phyloP scores from a whole-genome alignment of 2,888 invertebrate species.

The Priocnemis perturbator region DNA sequence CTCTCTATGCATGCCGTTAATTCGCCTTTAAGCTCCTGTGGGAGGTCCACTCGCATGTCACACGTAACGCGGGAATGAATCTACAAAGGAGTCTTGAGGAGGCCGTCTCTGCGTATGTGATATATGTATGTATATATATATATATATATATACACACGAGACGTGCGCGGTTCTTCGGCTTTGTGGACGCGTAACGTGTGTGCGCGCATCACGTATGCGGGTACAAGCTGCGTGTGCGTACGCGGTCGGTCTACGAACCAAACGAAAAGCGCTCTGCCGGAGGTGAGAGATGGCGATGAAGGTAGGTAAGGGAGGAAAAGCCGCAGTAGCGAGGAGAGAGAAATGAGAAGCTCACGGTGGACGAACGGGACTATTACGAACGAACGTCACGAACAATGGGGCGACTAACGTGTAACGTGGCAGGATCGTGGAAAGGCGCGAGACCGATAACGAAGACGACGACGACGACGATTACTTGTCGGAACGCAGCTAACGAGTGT shows the following conservation, averaged over 20 bases:
- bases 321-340: too few relatives aligned
- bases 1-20: conserved; percentile 36
- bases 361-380: conserved; percentile 21
- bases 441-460: conserved; percentile 46
- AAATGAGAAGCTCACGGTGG: too few relatives aligned
- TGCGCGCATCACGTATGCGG: conserved; percentile 32
- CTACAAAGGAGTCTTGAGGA: conserved; percentile 51
- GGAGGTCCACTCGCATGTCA: conserved; percentile 56
- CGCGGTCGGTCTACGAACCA: too few relatives aligned
- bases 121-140: conserved; percentile 43
- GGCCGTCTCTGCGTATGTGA: conserved; percentile 25
- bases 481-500: conserved; percentile 10
- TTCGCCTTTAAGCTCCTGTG: conserved; percentile 55
- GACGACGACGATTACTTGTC: conserved; percentile 20
- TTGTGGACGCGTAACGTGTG: conserved; percentile 10
- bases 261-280: too few relatives aligned
- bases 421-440: conserved; percentile 50
- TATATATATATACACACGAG: conserved; percentile 38
- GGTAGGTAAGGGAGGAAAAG: too few relatives aligned
- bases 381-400: conserved; percentile 50
- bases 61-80: conserved; percentile 49
- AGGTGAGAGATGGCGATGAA: too few relatives aligned
- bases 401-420: conserved; percentile 51
- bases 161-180: conserved; percentile 24
- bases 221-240: conserved; percentile 24